Base-by-base conservation (phyloP, 2,888 invertebrate genomes). In the Drosophila anceps region DNA sequence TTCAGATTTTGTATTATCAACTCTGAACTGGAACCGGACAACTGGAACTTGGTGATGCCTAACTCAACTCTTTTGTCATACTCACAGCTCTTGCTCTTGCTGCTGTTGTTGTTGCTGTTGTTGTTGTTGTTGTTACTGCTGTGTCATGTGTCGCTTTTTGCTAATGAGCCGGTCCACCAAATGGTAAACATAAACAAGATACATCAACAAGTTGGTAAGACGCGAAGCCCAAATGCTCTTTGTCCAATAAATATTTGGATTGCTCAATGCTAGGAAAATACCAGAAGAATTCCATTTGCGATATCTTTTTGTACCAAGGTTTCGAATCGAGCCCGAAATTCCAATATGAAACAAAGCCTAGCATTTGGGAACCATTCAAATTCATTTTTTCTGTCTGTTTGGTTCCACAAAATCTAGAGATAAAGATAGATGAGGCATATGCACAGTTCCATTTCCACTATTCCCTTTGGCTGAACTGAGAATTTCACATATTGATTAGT, bases 61-160 rank as follows among this genome's bases (percentile, higher is more conserved):
- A 37, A 81, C 37, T 69, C 58, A 68, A 50, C 55, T 48, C 37
- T 43, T 27, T 41, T 39, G 60, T 31, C 55, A 24, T 31, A 43
- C 24, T 12, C 24, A 24, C 57, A 59, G 43, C 41, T 70, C 6
- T 41, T 20, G 44, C 46, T 50, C 50, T 65, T 63, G 63, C 46
- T 59, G 58, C 61, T 15, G 15, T 9, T 59, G 58, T 63, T 15
- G 15, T 15, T 27, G n/a, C n/a, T n/a, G 46, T 5, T 61, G 59
- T 62, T 68, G 79, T 48, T 63, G 64, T 67, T 70, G 39, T 41
- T 53, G 54, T 44, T 62, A 70, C 60, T 74, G 79, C 53, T 60
- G 69, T 77, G 66, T 77, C 78, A 62, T 77, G 53, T 81, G 77
- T 85, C 88, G 48, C 70, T 60, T 72, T 85, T 76, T 69, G 76